Base-by-base conservation (phyloP, 2,113 vertebrate species). In the Dicrurus megarhynchus region DNA sequence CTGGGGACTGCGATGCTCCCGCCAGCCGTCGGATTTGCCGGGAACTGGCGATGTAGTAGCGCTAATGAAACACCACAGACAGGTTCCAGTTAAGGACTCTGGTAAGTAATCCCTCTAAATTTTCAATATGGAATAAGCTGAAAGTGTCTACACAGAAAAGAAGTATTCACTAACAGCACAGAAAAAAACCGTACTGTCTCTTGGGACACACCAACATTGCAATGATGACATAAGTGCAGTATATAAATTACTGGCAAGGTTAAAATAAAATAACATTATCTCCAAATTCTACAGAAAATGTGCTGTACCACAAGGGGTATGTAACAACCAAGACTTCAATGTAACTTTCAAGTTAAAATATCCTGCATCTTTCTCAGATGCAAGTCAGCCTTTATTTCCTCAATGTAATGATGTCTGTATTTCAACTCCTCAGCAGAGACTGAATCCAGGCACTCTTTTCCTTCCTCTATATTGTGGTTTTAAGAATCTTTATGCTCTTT, bases 21-120 rank as follows among this genome's bases (percentile, higher is more conserved):
- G 91, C 85, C 33, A 98, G 65, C 32, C 73, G 42, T 14, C 63
- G 74, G 41, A 98, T 97, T 46, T 97, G 97, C 55, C 85, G 35
- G 57, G 97, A 98, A 46, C 94, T 98, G 0, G 85, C 69, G 9
- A 97, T 73, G 35, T 97, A 97, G 56, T 97, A 97, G 71, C 91
- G 59, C 97, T 98, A 74, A 61, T 21, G 33, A 61, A 94, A 85
- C 23, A 88, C 85, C 28, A 87, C 18, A 87, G 44, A 88, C 41
- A 74, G 68, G 50, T 68, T 68, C 19, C 23, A 49, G 8, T 52
- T 68, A 75, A 56, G 32, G 33, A 37, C 35, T 21, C 57, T 55
- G 39, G 10, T n/a, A 75, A 39, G 39, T 24, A 70, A 65, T 27
- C 44, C 33, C 42, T 52, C 12, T 28, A 68, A 27, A 64, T 63